These are phyloP conservation scores for Aspidapion aeneum DNA, from an alignment of 2,888 invertebrate species.

Conservation along the genomic window DNA sequence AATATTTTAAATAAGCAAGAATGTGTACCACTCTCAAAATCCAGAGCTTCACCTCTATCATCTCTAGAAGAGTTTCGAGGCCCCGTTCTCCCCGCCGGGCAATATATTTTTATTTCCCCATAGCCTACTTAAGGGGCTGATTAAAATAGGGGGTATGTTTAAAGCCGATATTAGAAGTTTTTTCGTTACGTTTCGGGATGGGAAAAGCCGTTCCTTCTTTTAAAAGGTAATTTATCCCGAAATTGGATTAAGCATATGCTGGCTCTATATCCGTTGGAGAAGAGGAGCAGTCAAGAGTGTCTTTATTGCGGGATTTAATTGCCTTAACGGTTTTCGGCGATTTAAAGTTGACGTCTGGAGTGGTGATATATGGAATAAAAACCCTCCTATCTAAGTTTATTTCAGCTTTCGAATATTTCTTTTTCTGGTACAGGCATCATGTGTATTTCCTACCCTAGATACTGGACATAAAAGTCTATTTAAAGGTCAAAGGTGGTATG, in stretches of 20 bases:
- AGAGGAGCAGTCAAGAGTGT: conserved; percentile 22
- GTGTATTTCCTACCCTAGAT: no score
- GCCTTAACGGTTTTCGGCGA: conserved; percentile 18
- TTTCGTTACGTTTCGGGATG: conserved; percentile 25
- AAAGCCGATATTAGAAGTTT: conserved; percentile 44
- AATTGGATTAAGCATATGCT: conserved; percentile 32
- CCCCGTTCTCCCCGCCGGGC: conserved; percentile 36
- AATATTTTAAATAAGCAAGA: no score
- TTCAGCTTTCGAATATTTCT: no score
- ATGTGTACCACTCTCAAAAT: no score
- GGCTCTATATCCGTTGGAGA: no score
- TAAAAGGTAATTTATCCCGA: conserved; percentile 31
- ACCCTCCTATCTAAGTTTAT: no score
- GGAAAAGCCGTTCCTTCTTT: conserved; percentile 23
- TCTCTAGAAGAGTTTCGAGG: conserved; percentile 11
- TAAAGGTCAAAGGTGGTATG: no score
- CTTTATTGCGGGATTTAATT: conserved; percentile 25
- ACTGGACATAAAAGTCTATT: no score
- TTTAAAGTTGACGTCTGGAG: not conserved
- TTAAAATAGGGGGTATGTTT: conserved; percentile 47
- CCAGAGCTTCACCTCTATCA: no score
- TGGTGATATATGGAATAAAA: not conserved
- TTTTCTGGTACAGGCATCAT: no score
- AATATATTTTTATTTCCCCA: conserved; percentile 50
- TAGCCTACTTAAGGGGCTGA: conserved; percentile 50